A percentile compares a stretch with the other conserved stretches of the same genome.
These are phyloP conservation scores for Chorisops tibialis DNA, from an alignment of 2,888 invertebrate genomes.

Conservation along the genomic window DNA sequence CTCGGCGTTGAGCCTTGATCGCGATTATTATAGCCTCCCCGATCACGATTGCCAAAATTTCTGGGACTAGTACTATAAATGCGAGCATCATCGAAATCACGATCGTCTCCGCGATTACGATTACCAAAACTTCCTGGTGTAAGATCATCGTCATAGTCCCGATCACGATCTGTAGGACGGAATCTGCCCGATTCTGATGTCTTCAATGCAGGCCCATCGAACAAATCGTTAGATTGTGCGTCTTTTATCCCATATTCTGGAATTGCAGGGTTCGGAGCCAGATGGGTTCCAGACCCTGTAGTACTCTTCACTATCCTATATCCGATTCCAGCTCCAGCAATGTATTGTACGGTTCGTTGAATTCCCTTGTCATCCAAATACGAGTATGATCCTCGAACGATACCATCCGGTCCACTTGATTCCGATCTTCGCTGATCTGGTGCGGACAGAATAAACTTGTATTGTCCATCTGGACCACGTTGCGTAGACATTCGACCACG, in stretches of 20 bases:
- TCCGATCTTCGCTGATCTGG: conserved; percentile 74
- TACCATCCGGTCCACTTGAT: conserved; percentile 67
- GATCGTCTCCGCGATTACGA: conserved; percentile 10
- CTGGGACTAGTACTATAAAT: not conserved
- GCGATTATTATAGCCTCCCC: not conserved
- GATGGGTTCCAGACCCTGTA: conserved; percentile 58
- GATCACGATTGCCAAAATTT: not conserved
- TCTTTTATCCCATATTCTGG: conserved; percentile 55
- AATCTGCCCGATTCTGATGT: conserved; percentile 33
- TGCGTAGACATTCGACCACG: conserved; percentile 71
- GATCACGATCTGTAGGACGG: conserved; percentile 28
- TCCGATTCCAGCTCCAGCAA: conserved; percentile 73
- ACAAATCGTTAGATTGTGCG: conserved; percentile 46
- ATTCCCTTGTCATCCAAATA: conserved; percentile 76
- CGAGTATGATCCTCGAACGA: conserved; percentile 73
- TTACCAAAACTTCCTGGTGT: conserved; percentile 28
- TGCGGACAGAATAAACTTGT: conserved; percentile 71
- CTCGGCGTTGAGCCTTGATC: not conserved
- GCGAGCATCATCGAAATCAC: conserved; percentile 24
- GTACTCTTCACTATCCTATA: conserved; percentile 69
- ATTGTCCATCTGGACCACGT: conserved; percentile 69
- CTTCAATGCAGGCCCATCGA: conserved; percentile 41
- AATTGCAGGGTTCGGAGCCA: conserved; percentile 52
- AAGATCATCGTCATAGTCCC: conserved; percentile 22
- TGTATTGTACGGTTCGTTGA: conserved; percentile 73